These are phyloP conservation scores for Drosophila sp. DNA, from an alignment of 1,140 invertebrate species.

Conservation along the genomic window DNA sequence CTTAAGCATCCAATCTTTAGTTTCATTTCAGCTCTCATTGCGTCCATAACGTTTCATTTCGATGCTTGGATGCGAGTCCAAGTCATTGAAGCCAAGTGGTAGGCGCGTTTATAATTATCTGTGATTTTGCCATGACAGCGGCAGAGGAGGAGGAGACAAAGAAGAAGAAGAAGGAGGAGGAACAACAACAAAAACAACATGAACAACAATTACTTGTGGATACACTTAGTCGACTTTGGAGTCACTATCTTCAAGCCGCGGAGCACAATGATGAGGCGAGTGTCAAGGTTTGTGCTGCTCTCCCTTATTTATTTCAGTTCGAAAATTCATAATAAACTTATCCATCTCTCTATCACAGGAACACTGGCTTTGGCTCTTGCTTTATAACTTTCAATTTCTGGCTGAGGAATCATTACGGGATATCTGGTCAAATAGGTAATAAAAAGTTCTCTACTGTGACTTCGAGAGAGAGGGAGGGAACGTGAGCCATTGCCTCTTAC, in stretches of 20 bases:
- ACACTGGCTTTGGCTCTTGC: slow-evolving; percentile 73
- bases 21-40: slow-evolving; percentile 59
- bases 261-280: slow-evolving; percentile 57
- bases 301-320: background rate
- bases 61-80: slow-evolving; percentile 39
- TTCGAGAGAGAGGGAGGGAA: background rate
- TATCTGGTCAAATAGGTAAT: slow-evolving; percentile 61
- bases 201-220: slow-evolving; percentile 50
- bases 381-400: slow-evolving; percentile 74
- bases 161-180: slow-evolving; percentile 4
- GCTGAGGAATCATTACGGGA: slow-evolving; percentile 53
- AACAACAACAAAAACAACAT: slow-evolving; percentile 13
- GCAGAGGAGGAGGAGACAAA: background rate
- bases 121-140: slow-evolving; percentile 58
- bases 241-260: slow-evolving; percentile 65
- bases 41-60: slow-evolving; percentile 55
- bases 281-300: slow-evolving; percentile 71
- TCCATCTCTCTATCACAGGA: slow-evolving; percentile 43
- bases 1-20: slow-evolving; percentile 50
- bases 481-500: background rate
- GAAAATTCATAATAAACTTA: slow-evolving; percentile 42
- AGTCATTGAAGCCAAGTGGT: slow-evolving; percentile 28
- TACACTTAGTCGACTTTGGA: slow-evolving; percentile 71
- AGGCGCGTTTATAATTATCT: slow-evolving; percentile 40
- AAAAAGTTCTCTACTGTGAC: background rate